Evolutionary conservation across 2,113 vertebrate species (phyloP).

Genomic region (Polyodon spathula): DNA sequence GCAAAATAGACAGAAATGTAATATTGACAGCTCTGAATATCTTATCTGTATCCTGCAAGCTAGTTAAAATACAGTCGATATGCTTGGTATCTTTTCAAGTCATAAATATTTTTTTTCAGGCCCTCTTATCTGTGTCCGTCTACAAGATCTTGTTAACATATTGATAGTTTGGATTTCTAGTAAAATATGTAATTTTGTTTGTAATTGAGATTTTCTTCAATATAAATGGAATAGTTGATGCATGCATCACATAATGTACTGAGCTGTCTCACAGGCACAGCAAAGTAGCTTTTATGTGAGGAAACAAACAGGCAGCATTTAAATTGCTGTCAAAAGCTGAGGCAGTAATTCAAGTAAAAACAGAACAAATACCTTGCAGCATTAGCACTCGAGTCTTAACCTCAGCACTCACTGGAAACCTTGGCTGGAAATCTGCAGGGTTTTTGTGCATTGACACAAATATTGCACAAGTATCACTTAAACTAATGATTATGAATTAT

Average conservation of each 20-base stretch:
- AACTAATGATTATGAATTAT: constrained; percentile 72
- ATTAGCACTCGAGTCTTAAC: constrained; percentile 40
- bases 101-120: too few relatives aligned
- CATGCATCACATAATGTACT: constrained; percentile 53
- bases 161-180: neutral
- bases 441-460: constrained; percentile 38
- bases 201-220: neutral
- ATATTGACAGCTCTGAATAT: too few relatives aligned
- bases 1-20: too few relatives aligned
- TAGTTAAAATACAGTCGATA: too few relatives aligned
- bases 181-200: constrained; percentile 1
- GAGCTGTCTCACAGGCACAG: constrained; percentile 51
- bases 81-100: too few relatives aligned
- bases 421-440: constrained; percentile 30
- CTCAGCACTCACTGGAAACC: constrained; percentile 39
- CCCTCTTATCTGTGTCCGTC: too few relatives aligned
- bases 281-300: constrained; percentile 60
- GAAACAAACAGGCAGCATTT: constrained; percentile 59
- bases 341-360: constrained; percentile 45
- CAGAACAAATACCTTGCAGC: constrained; percentile 13
- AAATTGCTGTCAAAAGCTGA: constrained; percentile 59
- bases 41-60: too few relatives aligned
- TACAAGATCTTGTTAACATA: neutral
- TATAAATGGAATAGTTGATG: constrained; percentile 28
- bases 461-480: constrained; percentile 57